Conservation (phyloP, 2,113 vertebrate genomes). For the Chloroceryle aenea region DNA sequence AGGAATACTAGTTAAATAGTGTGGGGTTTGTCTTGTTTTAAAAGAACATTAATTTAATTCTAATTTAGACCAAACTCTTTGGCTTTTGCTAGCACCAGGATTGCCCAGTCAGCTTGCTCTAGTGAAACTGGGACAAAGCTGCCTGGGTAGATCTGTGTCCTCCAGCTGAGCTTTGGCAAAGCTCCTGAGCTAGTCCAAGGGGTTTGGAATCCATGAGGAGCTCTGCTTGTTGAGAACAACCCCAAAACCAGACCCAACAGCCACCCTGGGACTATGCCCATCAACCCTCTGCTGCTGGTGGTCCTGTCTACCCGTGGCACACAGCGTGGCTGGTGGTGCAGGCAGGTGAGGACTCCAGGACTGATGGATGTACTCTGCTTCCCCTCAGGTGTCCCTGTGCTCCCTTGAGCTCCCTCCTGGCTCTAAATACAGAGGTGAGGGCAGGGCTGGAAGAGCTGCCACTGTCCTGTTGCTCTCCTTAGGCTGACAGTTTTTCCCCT, state of each 20-base stretch:
- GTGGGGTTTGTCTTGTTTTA: too few species aligned
- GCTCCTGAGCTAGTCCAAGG: not conserved
- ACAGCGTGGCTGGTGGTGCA: not conserved
- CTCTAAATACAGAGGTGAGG: not conserved
- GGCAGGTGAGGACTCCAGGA: not conserved
- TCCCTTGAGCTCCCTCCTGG: not conserved
- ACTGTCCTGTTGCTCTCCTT: too few species aligned
- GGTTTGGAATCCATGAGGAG: too few species aligned
- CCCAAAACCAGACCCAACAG: not conserved
- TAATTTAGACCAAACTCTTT: not conserved
- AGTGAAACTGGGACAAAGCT: not conserved
- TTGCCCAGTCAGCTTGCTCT: not conserved
- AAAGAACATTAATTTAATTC: too few species aligned
- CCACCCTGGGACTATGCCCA: not conserved
- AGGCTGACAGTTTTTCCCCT: not conserved
- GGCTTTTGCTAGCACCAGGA: not conserved
- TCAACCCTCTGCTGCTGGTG: not conserved
- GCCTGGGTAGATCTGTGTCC: not conserved
- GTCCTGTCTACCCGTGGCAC: too few species aligned
- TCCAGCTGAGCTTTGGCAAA: not conserved
- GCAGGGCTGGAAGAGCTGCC: not conserved
- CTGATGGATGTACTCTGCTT: accelerated
- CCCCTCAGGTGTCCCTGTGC: not conserved
- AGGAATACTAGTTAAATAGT: too few species aligned
- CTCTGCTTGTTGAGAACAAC: not conserved